Base-by-base conservation (phyloP, 2,888 invertebrate genomes). In the Lucinisca nassula region DNA sequence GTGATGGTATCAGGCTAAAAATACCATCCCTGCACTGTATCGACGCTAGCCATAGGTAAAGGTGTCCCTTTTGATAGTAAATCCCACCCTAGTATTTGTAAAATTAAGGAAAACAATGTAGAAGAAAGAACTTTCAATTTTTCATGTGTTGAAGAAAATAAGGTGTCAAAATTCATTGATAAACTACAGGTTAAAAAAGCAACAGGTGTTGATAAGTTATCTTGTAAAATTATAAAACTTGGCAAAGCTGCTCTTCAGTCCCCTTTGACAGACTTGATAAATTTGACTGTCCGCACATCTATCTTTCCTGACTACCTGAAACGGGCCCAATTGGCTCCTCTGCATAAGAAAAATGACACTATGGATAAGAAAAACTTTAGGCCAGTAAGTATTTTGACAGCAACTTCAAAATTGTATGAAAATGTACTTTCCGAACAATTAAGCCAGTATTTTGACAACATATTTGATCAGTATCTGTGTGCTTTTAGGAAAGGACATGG, bases 371-470 rank as follows among this genome's bases (percentile, higher is more conserved):
- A 38, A 40, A 70, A 67, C 35, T n/a, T n/a, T n/a, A n/a, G n/a
- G n/a, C 82, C 83, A 51, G 82, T 85, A n/a, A 89, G 84, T 79
- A 73, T 85, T n/a, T 51, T 89, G 24, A 82, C 82, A 12, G 45
- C 78, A 27, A 35, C 77, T 32, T 89, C 89, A 21, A 89, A 89
- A 70, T 40, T 84, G 14, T 82, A 38, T 81, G 86, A 88, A 74
- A 85, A 77, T 27, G 77, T 80, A 45, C 4, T 84, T 2, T 35
- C 45, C 38, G 55, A 72, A 21, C 85, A 90, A 67, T 74, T 90
- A 21, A 37, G 72, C 49, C 51, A 38, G n/a, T 84, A 79, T 51
- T 84, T 91, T 75, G 86, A 84, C 24, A 78, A 38, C 37, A 74
- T 84, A n/a, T 82, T 87, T 67, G 21, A 84, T 73, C 72, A 80